Evolutionary conservation across 2,797 vertebrate genomes (phyloP), one percentile per base, ranked within the genome.

Genomic region (Coreius guichenoti): DNA sequence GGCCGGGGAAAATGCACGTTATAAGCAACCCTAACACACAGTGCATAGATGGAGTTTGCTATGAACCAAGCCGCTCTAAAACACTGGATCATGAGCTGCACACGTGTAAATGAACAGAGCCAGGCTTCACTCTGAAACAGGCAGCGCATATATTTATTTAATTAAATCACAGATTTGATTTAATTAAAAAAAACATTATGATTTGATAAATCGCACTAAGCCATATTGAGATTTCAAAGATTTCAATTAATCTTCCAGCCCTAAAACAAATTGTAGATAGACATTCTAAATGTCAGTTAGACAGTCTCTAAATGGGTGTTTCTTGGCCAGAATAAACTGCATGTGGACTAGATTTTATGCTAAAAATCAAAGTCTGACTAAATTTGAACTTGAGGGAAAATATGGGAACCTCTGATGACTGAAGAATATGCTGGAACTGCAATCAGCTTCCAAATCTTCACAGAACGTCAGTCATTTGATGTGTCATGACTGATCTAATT

Each of bases 381-480:
- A 82, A 26, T 47, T 36, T 33, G 19, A 11, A 31, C 29, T 49
- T 69, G 54, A 12, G 43, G 26, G 8, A 76, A 77, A 84, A 23
- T 43, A 54, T 47, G 16, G 14, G 43, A 43, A 39, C 23, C 14
- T 47, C 73, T 26, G 21, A 36, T 47, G 73, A 63, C 51, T 58
- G 2, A 69, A 61, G 69, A 73, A 75, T 49, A 45, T 21, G 31
- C 82, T 79, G 26, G 29, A 69, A 39, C 63, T 72, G 51, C 29
- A 65, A 54, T 82, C 83, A 69, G 73, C 69, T 73, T 82, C 23
- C 47, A 75, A 26, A 49, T 47, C 43, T 75, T 65, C 58, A 65
- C 29, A 69, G 51, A 80, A 43, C 68, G 36, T 67, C 47, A 83
- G 45, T 82, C 73, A 78, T 86, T 76, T 82, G 75, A 86, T 76